Evolutionary conservation across 2,888 invertebrate species (phyloP), one percentile per base, ranked within the genome.

Genomic region (Cyaniris semiargus): DNA sequence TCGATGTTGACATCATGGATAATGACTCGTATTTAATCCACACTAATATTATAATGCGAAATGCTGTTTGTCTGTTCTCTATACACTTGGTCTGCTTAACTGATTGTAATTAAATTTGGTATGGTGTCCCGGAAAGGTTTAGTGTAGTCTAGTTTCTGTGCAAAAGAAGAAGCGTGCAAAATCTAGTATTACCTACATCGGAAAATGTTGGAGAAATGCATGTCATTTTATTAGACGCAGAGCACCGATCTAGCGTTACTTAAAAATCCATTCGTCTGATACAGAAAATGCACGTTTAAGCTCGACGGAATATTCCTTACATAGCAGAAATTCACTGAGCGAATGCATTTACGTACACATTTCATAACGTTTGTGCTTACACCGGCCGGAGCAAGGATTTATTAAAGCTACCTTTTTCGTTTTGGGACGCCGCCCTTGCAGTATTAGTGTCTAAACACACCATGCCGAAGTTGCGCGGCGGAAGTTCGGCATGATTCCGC

Each of bases 331-430:
- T 66, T 66, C 66, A 31, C 27, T 31, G 66, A 66, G 66, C 66
- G 15, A 18, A 31, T 66, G 66, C 66, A 31, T 66, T 66, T 31
- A 27, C 66, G 66, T 15, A 66, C 66, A 66, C 27, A 66, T 66
- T 60, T 23, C 60, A 31, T 66, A 66, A 66, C 18, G 66, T 66
- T 66, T 60, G 27, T 66, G 66, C 27, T 66, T 66, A 66, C 66
- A 66, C 2, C 27, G 27, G 27, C 27, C 13, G 27, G 66, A 66
- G 66, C 15, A 6, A 27, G 66, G 27, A 66, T 66, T 66, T 66
- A 66, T 66, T 66, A 15, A 10, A 27, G 66, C 27, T 31, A 66
- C 66, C 66, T 66, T 66, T 66, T 66, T 66, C 66, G 4, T 66
- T 60, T 58, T 10, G n/a, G 8, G 23, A 60, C 23, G 21, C 10